Base-by-base conservation (phyloP, 2,888 invertebrate genomes). In the Dione vanillae region DNA sequence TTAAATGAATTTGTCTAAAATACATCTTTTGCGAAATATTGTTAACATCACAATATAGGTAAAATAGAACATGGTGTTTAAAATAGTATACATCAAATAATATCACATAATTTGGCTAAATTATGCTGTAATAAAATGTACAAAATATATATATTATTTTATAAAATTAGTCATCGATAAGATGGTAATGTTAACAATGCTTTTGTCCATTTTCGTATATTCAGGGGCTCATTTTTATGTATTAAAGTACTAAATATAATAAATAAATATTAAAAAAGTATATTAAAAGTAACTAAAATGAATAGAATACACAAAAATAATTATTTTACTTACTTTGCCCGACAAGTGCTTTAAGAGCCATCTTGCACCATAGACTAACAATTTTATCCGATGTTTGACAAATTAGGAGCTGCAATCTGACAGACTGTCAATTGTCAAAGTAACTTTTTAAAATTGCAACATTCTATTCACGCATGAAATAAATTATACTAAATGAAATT, bases 321-420 rank as follows among this genome's bases (percentile, higher is more conserved):
- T 74, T 73, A 78, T 79, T 85, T 78, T 84, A 96, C 97, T 97
- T 93, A 97, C 97, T 97, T 94, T 96, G 96, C 77, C 97, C 97
- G 85, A 97, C 97, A 88, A 96, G 95, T 87, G 95, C 96, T 94
- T 97, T 97, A 85, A 97, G 94, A 94, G 97, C 97, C 97, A 97
- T 97, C 93, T 95, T 96, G 94, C 83, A 87, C 81, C 84, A 86
- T 82, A 89, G 82, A 92, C 89, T 90, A 85, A 83, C 78, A 66
- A 64, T 65, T 59, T 65, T 64, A 8, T 54, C 10, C 19, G 35
- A 51, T 40, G 52, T 16, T 73, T 65, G 49, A 56, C 43, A 47
- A n/a, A 41, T 27, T 41, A 11, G 40, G 49, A 47, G 27, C 11
- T 14, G 19, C 40, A 41, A 49, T 16, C 49, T 67, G n/a, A n/a